Evolutionary conservation across 2,888 invertebrate genomes (phyloP).

Genomic region (Chrysolina oricalcia): DNA sequence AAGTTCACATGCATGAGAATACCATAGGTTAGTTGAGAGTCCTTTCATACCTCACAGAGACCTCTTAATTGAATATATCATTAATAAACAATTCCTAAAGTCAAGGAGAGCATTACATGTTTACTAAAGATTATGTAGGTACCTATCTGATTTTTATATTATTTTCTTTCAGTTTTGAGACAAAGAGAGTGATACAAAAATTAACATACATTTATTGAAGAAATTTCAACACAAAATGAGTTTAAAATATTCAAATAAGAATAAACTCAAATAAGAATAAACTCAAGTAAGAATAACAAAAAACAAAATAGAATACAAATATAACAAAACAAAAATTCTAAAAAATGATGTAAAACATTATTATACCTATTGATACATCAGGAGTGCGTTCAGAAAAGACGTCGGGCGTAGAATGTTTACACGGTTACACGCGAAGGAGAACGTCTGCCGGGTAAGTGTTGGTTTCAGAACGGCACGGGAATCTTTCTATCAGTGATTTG

Average conservation of each 20-base stretch:
- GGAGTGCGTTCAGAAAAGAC: too few species aligned
- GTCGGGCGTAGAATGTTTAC: too few species aligned
- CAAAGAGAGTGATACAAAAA: slow-evolving; percentile 11
- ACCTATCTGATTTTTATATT: slow-evolving; percentile 24
- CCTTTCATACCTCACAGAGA: not conserved
- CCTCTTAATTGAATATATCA: not conserved
- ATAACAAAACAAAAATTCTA: slow-evolving; percentile 2
- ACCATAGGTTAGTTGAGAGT: not conserved
- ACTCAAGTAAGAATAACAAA: not conserved
- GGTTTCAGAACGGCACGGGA: too few species aligned
- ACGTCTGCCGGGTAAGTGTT: too few species aligned
- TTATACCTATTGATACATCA: slow-evolving; percentile 7
- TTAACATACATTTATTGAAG: slow-evolving; percentile 13
- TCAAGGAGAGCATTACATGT: too few species aligned
- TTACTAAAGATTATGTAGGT: too few species aligned
- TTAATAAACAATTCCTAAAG: too few species aligned
- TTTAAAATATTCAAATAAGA: slow-evolving; percentile 19
- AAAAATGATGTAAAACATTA: slow-evolving; percentile 11
- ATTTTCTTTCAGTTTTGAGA: not conserved
- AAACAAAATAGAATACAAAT: slow-evolving; percentile 9
- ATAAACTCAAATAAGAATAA: slow-evolving; percentile 20
- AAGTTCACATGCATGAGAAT: not conserved
- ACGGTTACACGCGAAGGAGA: too few species aligned
- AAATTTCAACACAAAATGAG: slow-evolving; percentile 5
- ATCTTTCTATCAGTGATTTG: too few species aligned